phyloP scores from a whole-genome alignment of 2,888 invertebrate species.

The Caenorhabditis sp. region DNA sequence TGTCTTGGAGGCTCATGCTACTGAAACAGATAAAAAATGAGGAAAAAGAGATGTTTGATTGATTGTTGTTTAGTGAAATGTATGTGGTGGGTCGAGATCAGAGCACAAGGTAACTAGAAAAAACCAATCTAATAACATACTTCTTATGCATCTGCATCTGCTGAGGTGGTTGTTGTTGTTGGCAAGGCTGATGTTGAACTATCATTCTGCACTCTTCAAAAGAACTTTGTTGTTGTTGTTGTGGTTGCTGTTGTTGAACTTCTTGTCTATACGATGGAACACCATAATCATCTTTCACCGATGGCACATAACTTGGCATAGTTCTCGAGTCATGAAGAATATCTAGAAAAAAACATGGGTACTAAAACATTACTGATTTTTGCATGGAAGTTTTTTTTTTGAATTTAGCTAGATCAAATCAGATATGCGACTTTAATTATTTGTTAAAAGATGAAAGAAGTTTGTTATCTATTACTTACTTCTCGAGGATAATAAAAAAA shows the following conservation, averaged over 20 bases:
- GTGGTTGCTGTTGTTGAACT: neutral
- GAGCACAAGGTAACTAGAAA: too few relatives aligned
- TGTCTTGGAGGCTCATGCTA: conserved; percentile 8
- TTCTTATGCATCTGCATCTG: neutral
- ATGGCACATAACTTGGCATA: neutral
- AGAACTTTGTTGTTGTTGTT: neutral
- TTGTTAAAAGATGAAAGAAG: too few relatives aligned
- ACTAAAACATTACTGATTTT: too few relatives aligned
- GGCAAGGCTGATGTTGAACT: neutral
- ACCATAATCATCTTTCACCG: neutral
- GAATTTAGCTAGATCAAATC: too few relatives aligned
- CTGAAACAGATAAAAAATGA: neutral
- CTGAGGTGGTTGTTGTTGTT: neutral
- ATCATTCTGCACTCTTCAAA: neutral
- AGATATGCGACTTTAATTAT: too few relatives aligned
- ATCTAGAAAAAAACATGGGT: too few relatives aligned
- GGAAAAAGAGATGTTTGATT: neutral
- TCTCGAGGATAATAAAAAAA: too few relatives aligned
- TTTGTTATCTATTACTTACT: too few relatives aligned
- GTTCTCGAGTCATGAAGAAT: too few relatives aligned
- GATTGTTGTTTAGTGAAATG: neutral
- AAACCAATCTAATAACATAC: neutral
- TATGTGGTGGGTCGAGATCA: neutral
- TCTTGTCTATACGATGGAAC: neutral
- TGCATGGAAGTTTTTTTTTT: too few relatives aligned